These are phyloP conservation scores for Halictus rubicundus DNA, from an alignment of 1,140 invertebrate genomes.

Conservation along the genomic window DNA sequence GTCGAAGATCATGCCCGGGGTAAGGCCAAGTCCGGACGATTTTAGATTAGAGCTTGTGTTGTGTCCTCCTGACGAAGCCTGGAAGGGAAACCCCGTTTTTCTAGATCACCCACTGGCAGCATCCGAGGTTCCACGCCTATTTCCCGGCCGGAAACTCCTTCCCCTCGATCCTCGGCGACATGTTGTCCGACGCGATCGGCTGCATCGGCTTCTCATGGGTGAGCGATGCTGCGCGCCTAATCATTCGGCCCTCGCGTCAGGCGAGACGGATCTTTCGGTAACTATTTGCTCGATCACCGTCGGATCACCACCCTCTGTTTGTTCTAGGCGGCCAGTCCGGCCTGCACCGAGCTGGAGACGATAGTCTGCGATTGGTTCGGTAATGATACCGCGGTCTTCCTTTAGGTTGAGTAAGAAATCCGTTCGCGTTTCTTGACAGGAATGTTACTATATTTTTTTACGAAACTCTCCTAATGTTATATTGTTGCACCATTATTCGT, in stretches of 20 bases:
- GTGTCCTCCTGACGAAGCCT: neutral
- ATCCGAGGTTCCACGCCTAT: slow-evolving; percentile 99
- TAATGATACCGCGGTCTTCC: slow-evolving; percentile 77
- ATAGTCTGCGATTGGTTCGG: slow-evolving; percentile 98
- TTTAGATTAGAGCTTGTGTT: no score
- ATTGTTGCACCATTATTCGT: no score
- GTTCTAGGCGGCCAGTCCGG: slow-evolving; percentile 95
- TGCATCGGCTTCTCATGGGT: slow-evolving; percentile 99
- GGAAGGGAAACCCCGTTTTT: slow-evolving; percentile 54
- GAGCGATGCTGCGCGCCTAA: slow-evolving; percentile 64
- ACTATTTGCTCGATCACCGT: slow-evolving; percentile 40
- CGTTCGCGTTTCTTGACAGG: no score
- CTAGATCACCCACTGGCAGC: slow-evolving; percentile 98
- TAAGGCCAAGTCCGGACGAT: slow-evolving; percentile 69
- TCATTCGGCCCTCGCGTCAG: neutral
- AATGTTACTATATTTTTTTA: no score
- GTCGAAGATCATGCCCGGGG: slow-evolving; percentile 98
- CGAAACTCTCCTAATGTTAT: no score
- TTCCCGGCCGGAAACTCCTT: slow-evolving; percentile 99
- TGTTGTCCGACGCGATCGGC: slow-evolving; percentile 97
- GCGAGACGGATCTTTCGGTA: slow-evolving; percentile 35
- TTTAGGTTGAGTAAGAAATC: neutral
- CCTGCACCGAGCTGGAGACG: slow-evolving; percentile 98
- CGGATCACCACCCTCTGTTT: slow-evolving; percentile 47
- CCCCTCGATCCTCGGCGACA: slow-evolving; percentile 98